Base-by-base conservation (phyloP, 2,888 invertebrate species). In the Charanyca ferruginea region DNA sequence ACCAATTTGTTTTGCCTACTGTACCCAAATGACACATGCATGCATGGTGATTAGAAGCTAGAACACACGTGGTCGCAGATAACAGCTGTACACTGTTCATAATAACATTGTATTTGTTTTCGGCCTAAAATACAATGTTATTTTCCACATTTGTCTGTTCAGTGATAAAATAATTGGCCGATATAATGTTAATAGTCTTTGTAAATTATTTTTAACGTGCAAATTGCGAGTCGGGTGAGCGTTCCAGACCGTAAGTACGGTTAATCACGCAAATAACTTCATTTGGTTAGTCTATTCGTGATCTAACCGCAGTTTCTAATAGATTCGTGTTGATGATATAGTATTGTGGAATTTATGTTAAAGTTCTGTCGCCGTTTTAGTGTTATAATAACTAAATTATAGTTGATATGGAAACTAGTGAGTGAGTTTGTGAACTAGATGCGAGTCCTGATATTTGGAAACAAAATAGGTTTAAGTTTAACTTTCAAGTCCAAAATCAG, bases 181-280 rank as follows among this genome's bases (percentile, higher is more conserved):
- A 45, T 67, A 35, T 53, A 58, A 23, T 67, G 48, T 38, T 32
- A 41, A 60, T 51, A 58, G 44, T 44, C 59, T 71, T 54, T 22
- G 55, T 47, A 54, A 76, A 71, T 55, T 66, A 61, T 45, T 66
- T 54, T 55, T 53, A 57, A 55, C 70, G 58, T 54, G 59, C 49
- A 68, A 25, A 51, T 62, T 42, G 73, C 62, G 70, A 73, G 62
- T 11, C 48, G 47, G 64, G 66, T 51, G 70, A 71, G 45, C 65
- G 71, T 78, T 81, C 51, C 70, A 67, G 45, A 61, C 42, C 41
- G 41, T 66, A 70, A 79, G 45, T 74, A 57, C 53, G 42, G 38
- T 47, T 42, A 35, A 73, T 63, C 79, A 79, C 79, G 79, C 79
- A 63, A 81, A 78, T 78, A 66, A 81, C 66, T 74, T 74, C 63